A percentile compares a stretch with the other conserved stretches of the same genome.
Evolutionary conservation across 2,797 vertebrate species (phyloP).

Genomic region (Macroramphosus scolopax): DNA sequence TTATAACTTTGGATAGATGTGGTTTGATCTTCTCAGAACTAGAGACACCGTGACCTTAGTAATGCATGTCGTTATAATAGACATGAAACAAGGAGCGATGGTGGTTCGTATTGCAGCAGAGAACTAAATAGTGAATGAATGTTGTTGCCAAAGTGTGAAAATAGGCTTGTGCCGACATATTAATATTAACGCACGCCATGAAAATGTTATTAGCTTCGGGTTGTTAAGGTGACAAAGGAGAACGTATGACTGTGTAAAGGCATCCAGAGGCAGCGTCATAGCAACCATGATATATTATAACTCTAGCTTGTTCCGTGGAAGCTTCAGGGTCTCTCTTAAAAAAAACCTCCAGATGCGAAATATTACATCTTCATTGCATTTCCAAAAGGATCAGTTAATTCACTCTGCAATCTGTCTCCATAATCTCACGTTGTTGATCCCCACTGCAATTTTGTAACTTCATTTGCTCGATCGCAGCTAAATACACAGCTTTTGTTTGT

Average conservation of each 20-base stretch:
- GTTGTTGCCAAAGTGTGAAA: neutral
- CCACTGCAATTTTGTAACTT: no score
- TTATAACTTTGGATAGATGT: no score
- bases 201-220: neutral
- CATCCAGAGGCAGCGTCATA: slow-evolving; percentile 3
- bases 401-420: neutral
- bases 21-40: no score
- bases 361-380: neutral
- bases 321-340: slow-evolving; percentile 13
- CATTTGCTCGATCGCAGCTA: neutral
- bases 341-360: neutral
- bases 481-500: neutral
- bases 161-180: neutral
- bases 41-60: no score
- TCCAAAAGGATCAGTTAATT: neutral
- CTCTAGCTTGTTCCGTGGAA: slow-evolving; percentile 7
- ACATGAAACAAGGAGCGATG: no score
- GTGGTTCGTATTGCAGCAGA: no score
- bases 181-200: neutral
- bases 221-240: slow-evolving; percentile 8
- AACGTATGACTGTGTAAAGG: slow-evolving; percentile 5
- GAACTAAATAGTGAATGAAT: no score
- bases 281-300: slow-evolving; percentile 6
- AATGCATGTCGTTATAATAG: no score
- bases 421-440: no score